A percentile compares a stretch with the other conserved stretches of the same genome.
phyloP scores from a whole-genome alignment of 2,888 invertebrate species.

The Calephelis perditalis region DNA sequence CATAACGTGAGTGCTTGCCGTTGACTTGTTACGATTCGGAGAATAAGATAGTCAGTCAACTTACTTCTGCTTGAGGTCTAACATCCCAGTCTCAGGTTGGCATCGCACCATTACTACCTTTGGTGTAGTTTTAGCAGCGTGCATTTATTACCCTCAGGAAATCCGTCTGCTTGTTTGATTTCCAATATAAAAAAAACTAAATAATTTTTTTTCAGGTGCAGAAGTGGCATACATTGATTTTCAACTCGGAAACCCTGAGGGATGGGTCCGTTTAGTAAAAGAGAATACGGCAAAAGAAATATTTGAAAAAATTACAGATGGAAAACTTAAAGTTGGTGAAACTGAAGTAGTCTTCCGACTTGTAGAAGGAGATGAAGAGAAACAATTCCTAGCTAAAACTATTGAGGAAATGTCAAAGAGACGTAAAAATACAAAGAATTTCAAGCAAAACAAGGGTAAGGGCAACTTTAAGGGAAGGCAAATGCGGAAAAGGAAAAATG shows the following conservation, averaged over 20 bases:
- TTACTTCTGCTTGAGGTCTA: no score
- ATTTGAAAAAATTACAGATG: conserved; percentile 80
- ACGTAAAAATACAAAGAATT: conserved; percentile 67
- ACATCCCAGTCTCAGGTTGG: no score
- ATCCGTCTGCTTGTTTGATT: no score
- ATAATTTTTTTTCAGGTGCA: conserved; percentile 40
- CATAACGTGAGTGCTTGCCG: no score
- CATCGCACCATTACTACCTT: no score
- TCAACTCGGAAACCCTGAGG: conserved; percentile 84
- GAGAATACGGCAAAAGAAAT: conserved; percentile 83
- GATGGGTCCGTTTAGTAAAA: conserved; percentile 83
- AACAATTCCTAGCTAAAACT: conserved; percentile 80
- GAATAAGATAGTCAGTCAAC: no score
- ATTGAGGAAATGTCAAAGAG: conserved; percentile 79
- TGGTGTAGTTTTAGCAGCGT: no score
- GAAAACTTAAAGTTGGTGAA: conserved; percentile 76
- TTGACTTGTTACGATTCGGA: no score
- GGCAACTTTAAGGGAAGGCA: conserved; percentile 47
- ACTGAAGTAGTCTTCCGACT: conserved; percentile 73
- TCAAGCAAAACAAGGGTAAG: conserved; percentile 49
- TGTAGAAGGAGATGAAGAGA: conserved; percentile 86
- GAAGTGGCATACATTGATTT: conserved; percentile 87
- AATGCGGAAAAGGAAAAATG: conserved; percentile 51
- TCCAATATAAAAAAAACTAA: not conserved
- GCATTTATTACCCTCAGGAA: no score